These are phyloP conservation scores for Lophius americanus DNA, from an alignment of 2,797 vertebrate genomes.

Conservation along the genomic window DNA sequence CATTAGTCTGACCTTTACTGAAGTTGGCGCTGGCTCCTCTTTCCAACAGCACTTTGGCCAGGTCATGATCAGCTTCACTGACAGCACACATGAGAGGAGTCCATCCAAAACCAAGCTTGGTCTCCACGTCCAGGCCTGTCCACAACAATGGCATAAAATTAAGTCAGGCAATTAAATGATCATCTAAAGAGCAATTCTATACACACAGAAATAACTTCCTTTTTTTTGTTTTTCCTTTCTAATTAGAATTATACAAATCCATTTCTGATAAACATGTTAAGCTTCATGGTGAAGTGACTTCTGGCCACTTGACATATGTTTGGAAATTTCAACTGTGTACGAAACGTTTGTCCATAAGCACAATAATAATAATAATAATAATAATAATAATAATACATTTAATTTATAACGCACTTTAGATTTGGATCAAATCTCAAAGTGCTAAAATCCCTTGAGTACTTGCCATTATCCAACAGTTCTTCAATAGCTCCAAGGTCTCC, in stretches of 20 bases:
- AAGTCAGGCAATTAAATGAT: slow-evolving; percentile 7
- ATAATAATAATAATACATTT: no score
- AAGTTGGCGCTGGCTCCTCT: slow-evolving; percentile 92
- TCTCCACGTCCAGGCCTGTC: slow-evolving; percentile 89
- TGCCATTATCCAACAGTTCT: slow-evolving; percentile 88
- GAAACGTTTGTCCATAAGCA: background rate
- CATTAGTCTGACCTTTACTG: slow-evolving; percentile 86
- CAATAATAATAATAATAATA: no score
- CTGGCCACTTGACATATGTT: background rate
- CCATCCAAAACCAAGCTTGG: slow-evolving; percentile 87
- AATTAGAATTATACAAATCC: background rate
- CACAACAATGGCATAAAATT: slow-evolving; percentile 21
- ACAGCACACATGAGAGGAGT: slow-evolving; percentile 94
- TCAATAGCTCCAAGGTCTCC: slow-evolving; percentile 82
- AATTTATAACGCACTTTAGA: no score
- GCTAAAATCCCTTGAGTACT: slow-evolving; percentile 49
- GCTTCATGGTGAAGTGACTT: no score
- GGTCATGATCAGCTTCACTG: slow-evolving; percentile 80
- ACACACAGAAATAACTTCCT: slow-evolving; percentile 2
- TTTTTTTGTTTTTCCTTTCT: background rate
- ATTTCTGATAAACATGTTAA: slow-evolving; percentile 5
- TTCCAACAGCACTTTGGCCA: slow-evolving; percentile 88
- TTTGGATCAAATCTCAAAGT: no score
- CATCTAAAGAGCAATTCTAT: background rate
- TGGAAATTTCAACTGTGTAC: background rate